Evolutionary conservation across 2,113 vertebrate genomes (phyloP).

Genomic region (Prolemur simus): DNA sequence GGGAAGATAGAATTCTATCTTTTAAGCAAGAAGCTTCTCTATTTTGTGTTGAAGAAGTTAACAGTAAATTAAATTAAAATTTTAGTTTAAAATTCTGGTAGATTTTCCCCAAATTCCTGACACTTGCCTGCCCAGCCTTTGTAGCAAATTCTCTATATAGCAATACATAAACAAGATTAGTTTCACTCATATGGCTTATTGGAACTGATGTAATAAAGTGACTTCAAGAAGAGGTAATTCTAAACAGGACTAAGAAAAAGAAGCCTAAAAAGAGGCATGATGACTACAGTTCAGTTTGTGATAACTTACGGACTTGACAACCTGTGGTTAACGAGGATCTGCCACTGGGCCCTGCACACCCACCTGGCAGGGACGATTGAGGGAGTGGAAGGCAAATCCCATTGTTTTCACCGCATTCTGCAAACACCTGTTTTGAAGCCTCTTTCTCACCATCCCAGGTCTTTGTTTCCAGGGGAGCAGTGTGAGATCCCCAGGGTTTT

Average conservation of each 20-base stretch:
- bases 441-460: slow-evolving; percentile 82
- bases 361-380: slow-evolving; percentile 86
- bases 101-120: neutral
- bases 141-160: neutral
- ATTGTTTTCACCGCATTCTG: slow-evolving; percentile 89
- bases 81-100: slow-evolving; percentile 26
- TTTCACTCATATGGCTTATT: neutral
- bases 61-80: neutral
- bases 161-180: neutral
- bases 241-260: neutral
- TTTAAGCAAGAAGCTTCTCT: neutral
- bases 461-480: slow-evolving; percentile 72
- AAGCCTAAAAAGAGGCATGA: neutral
- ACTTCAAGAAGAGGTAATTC: neutral
- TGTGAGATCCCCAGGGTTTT: slow-evolving; percentile 84
- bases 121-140: neutral
- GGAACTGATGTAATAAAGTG: neutral
- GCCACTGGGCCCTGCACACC: slow-evolving; percentile 83
- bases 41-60: slow-evolving; percentile 22
- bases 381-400: slow-evolving; percentile 84
- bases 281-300: neutral
- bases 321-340: slow-evolving; percentile 84
- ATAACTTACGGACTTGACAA: slow-evolving; percentile 45
- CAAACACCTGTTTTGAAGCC: slow-evolving; percentile 83
- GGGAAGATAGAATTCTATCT: neutral